phyloP scores from a whole-genome alignment of 2,888 invertebrate genomes.

The Liodrosophila aerea region DNA sequence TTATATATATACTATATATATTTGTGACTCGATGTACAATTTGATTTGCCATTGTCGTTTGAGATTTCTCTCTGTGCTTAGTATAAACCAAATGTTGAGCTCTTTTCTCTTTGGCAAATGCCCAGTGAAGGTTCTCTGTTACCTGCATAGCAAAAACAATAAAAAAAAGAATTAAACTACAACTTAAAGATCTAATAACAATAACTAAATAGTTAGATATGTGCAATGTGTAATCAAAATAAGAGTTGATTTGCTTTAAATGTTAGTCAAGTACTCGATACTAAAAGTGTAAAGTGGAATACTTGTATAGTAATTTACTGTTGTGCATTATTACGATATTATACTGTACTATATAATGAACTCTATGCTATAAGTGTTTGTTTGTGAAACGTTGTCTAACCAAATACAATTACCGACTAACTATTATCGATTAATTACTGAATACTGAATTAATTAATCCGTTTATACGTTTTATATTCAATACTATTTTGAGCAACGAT shows the following conservation, averaged over 20 bases:
- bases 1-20: constrained; percentile 29
- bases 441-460: constrained; percentile 45
- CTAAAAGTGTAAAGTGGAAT: constrained; percentile 30
- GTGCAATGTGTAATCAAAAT: constrained; percentile 50
- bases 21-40: constrained; percentile 53
- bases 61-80: constrained; percentile 8
- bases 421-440: constrained; percentile 46
- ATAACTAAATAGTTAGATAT: constrained; percentile 26
- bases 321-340: constrained; percentile 52
- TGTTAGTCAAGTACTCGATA: constrained; percentile 60
- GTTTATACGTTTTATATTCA: constrained; percentile 69
- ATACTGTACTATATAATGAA: constrained; percentile 11
- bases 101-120: constrained; percentile 3
- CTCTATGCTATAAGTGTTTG: constrained; percentile 62
- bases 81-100: too few species aligned
- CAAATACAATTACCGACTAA: constrained; percentile 67
- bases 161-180: constrained; percentile 35
- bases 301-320: constrained; percentile 33
- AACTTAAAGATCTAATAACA: too few species aligned
- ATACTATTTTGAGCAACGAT: constrained; percentile 34
- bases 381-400: constrained; percentile 71
- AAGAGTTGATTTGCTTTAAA: constrained; percentile 53
- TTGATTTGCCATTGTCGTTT: constrained; percentile 60
- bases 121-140: constrained; percentile 48
- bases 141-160: constrained; percentile 42